phyloP scores from a whole-genome alignment of 2,888 invertebrate genomes.

The Eretmocerus hayati region DNA sequence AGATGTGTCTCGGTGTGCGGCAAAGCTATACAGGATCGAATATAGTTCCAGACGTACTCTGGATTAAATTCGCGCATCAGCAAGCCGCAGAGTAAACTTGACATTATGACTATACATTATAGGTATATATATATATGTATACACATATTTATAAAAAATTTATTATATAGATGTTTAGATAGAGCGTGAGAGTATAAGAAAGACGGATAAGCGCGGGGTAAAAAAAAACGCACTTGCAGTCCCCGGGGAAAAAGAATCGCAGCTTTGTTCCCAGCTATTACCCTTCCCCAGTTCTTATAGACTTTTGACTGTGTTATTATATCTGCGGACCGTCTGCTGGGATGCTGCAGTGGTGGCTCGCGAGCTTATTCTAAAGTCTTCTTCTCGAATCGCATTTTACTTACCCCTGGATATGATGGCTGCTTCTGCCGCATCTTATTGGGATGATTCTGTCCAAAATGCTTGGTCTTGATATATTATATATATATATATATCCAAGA shows the following conservation, averaged over 20 bases:
- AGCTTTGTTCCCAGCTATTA: conserved; percentile 48
- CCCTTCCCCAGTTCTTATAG: conserved; percentile 44
- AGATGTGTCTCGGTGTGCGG: conserved; percentile 2
- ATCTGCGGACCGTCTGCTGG: conserved; percentile 41
- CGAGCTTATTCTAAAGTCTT: conserved; percentile 17
- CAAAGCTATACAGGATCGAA: conserved; percentile 23
- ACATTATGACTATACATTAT: too few relatives aligned
- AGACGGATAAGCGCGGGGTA: conserved; percentile 24
- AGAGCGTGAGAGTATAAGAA: conserved; percentile 11
- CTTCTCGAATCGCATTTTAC: conserved; percentile 14
- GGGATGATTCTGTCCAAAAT: too few relatives aligned
- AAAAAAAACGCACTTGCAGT: conserved; percentile 26
- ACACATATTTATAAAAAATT: too few relatives aligned
- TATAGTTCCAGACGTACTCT: conserved; percentile 40
- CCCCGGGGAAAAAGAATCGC: conserved; percentile 37
- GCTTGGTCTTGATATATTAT: too few relatives aligned
- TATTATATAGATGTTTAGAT: too few relatives aligned
- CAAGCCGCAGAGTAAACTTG: too few relatives aligned
- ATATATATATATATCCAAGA: too few relatives aligned
- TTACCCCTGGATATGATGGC: conserved; percentile 18
- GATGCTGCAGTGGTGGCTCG: conserved; percentile 11
- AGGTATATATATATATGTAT: conserved; percentile 9
- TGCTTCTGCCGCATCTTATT: too few relatives aligned
- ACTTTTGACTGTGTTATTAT: conserved; percentile 48
- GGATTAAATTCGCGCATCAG: conserved; percentile 42